These are phyloP conservation scores for Glossophaga mutica DNA, from an alignment of 2,797 vertebrate genomes.

Conservation along the genomic window DNA sequence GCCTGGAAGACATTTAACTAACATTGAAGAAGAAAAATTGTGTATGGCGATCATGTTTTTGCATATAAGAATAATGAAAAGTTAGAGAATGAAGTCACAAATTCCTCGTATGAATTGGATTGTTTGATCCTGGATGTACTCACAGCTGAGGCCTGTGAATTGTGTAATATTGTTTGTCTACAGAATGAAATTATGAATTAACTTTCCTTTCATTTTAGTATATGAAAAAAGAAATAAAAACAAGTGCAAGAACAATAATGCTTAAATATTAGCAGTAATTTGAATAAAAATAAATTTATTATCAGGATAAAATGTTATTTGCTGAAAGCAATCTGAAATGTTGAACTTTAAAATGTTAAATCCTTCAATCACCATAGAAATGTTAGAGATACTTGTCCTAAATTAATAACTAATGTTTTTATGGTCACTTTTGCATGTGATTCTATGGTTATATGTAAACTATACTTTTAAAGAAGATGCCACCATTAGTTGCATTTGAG, in stretches of 20 bases:
- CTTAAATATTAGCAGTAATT: constrained; percentile 56
- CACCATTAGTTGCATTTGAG: constrained; percentile 3
- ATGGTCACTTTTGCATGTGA: neutral
- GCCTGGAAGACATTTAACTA: constrained; percentile 22
- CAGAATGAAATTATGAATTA: constrained; percentile 47
- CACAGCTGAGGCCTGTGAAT: neutral
- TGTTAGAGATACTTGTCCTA: constrained; percentile 11
- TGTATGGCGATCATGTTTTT: neutral
- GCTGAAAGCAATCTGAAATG: neutral
- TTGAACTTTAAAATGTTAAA: constrained; percentile 27
- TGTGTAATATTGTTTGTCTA: neutral
- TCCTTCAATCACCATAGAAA: constrained; percentile 47
- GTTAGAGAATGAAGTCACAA: constrained; percentile 16
- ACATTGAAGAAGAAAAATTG: constrained; percentile 7
- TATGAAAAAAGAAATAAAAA: constrained; percentile 30
- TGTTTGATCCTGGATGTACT: neutral
- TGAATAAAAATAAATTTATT: constrained; percentile 46
- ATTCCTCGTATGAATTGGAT: neutral
- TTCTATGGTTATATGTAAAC: constrained; percentile 28
- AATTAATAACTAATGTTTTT: constrained; percentile 30
- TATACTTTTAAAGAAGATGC: neutral
- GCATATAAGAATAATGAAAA: constrained; percentile 11
- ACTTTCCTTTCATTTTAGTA: constrained; percentile 27
- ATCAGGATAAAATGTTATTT: constrained; percentile 49
- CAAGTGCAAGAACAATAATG: constrained; percentile 17